phyloP scores from a whole-genome alignment of 2,113 vertebrate species.

The Alethe diademata region DNA sequence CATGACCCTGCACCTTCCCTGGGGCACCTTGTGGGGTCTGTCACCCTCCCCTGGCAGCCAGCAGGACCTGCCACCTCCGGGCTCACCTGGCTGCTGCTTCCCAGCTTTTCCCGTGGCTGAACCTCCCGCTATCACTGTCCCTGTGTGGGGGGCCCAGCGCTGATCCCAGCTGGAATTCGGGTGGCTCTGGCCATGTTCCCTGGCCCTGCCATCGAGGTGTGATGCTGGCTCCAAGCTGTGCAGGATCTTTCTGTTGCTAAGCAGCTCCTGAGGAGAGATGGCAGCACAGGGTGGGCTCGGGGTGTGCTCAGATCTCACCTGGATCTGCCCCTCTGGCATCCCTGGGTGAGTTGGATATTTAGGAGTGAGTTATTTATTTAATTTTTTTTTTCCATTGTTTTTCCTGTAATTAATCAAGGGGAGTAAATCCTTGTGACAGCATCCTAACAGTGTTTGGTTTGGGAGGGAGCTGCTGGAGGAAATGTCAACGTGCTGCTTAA shows the following conservation, averaged over 20 bases:
- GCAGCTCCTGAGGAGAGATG: neutral
- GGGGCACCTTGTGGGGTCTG: neutral
- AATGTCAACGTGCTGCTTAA: neutral
- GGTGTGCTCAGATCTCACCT: neutral
- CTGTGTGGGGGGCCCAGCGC: fast-evolving
- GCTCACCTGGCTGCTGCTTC: fast-evolving
- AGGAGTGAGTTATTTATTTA: neutral
- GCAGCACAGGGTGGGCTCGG: neutral
- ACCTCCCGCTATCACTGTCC: fast-evolving
- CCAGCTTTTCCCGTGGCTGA: fast-evolving
- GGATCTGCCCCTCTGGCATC: neutral
- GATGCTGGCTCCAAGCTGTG: neutral
- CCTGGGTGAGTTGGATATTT: fast-evolving
- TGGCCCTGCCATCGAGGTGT: fast-evolving
- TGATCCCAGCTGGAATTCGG: neutral
- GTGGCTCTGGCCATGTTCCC: fast-evolving
- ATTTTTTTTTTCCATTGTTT: neutral
- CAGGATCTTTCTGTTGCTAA: constrained; percentile 3
- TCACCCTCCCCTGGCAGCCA: fast-evolving
- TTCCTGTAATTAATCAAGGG: neutral
- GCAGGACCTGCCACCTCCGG: neutral
- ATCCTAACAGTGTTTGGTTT: neutral
- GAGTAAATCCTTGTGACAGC: neutral
- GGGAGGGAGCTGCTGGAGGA: constrained; percentile 38
- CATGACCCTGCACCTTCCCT: fast-evolving